These are phyloP conservation scores for Ptychoptera contaminata DNA, from an alignment of 2,888 invertebrate genomes.

Conservation along the genomic window DNA sequence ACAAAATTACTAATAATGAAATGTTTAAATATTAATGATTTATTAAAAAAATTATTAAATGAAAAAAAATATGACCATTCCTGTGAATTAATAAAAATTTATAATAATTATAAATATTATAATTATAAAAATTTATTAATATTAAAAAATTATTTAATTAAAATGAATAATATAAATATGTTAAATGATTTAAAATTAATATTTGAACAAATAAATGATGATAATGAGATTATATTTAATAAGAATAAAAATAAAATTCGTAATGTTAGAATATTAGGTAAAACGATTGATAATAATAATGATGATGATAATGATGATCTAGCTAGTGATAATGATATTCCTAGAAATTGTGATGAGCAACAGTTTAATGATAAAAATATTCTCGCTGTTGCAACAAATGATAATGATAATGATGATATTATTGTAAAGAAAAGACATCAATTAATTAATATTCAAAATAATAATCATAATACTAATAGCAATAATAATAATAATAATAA, in stretches of 20 bases:
- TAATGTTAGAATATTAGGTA: too few species aligned
- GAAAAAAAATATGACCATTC: neutral
- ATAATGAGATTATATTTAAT: neutral
- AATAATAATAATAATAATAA: too few species aligned
- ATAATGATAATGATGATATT: neutral
- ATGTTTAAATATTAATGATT: neutral
- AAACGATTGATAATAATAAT: too few species aligned
- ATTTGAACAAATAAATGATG: slow-evolving; percentile 14
- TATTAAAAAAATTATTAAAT: neutral
- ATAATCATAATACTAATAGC: too few species aligned
- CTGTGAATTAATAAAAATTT: neutral
- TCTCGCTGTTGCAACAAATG: too few species aligned
- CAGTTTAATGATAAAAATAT: too few species aligned
- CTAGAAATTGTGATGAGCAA: too few species aligned
- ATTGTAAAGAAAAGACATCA: neutral
- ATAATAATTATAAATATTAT: slow-evolving; percentile 9
- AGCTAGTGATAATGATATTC: too few species aligned
- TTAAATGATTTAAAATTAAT: slow-evolving; percentile 29
- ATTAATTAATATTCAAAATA: too few species aligned
- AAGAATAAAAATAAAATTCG: too few species aligned
- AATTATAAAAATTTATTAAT: slow-evolving; percentile 26
- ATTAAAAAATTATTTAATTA: slow-evolving; percentile 25
- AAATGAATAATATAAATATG: slow-evolving; percentile 26
- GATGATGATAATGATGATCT: too few species aligned
- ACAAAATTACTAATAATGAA: neutral